phyloP scores from a whole-genome alignment of 2,113 vertebrate genomes.

The Ranitomeya imitator region DNA sequence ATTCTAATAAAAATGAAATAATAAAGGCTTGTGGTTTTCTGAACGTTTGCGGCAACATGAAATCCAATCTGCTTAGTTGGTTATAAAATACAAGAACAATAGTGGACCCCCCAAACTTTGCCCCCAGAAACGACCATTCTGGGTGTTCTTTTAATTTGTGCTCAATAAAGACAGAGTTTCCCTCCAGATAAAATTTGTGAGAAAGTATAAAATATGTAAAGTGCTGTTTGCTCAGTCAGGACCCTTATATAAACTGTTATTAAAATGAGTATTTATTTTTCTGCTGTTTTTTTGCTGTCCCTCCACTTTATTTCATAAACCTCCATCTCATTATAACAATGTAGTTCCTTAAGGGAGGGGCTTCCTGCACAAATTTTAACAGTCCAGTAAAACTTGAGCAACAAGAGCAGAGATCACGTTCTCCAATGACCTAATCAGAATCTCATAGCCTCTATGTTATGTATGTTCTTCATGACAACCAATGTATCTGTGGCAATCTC shows the following conservation, averaged over 20 bases:
- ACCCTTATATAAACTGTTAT: neutral
- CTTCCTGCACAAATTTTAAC: no score
- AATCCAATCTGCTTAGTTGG: neutral
- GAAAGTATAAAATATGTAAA: neutral
- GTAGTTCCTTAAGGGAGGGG: no score
- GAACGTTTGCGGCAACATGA: neutral
- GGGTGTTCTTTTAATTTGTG: neutral
- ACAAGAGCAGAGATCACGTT: no score
- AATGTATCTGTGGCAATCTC: no score
- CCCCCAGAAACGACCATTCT: neutral
- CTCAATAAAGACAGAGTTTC: neutral
- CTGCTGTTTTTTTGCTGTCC: neutral
- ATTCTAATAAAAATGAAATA: constrained; percentile 37
- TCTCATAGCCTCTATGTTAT: no score
- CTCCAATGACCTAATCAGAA: no score
- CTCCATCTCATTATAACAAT: neutral
- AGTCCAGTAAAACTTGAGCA: no score
- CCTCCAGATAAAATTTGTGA: neutral
- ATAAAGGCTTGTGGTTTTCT: constrained; percentile 17
- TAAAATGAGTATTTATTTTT: neutral
- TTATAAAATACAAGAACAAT: neutral
- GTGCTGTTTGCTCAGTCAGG: neutral
- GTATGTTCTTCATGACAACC: no score
- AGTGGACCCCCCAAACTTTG: neutral
- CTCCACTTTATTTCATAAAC: no score